Evolutionary conservation across 2,797 vertebrate genomes (phyloP).

Genomic region (Luscinia megarhynchos): DNA sequence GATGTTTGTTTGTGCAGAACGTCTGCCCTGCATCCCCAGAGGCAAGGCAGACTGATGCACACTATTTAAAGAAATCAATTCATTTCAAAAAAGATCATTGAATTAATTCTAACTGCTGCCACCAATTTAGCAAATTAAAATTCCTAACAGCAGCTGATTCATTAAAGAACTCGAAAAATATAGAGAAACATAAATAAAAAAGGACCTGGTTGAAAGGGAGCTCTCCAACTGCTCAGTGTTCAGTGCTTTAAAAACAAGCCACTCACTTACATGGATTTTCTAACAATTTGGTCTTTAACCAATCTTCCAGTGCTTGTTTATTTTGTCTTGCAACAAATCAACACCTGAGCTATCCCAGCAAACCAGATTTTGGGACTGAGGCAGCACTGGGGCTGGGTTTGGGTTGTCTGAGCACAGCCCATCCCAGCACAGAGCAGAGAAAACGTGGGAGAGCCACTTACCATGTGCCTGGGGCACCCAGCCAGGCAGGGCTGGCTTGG

Average conservation of each 20-base stretch:
- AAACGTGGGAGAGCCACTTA: rapidly evolving
- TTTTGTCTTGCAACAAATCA: background rate
- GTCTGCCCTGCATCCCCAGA: slow-evolving; percentile 45
- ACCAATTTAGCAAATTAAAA: slow-evolving; percentile 66
- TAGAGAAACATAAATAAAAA: slow-evolving; percentile 61
- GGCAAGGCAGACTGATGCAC: slow-evolving; percentile 54
- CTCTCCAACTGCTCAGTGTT: background rate
- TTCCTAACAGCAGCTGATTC: slow-evolving; percentile 63
- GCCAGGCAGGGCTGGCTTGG: background rate
- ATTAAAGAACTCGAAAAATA: slow-evolving; percentile 64
- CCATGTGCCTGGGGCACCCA: rapidly evolving
- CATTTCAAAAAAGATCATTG: slow-evolving; percentile 67
- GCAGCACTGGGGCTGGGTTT: background rate
- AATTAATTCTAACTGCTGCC: slow-evolving; percentile 60
- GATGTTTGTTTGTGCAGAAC: slow-evolving; percentile 71
- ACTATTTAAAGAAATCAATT: slow-evolving; percentile 74
- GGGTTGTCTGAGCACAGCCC: background rate
- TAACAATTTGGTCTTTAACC: background rate
- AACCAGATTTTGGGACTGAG: background rate
- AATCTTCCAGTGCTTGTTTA: slow-evolving; percentile 12
- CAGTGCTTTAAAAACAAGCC: background rate
- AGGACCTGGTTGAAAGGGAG: slow-evolving; percentile 13
- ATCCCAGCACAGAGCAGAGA: background rate
- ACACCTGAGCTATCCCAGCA: background rate
- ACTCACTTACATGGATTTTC: background rate